Conservation (phyloP, 2,797 vertebrate species). For the Pitangus sulphuratus region DNA sequence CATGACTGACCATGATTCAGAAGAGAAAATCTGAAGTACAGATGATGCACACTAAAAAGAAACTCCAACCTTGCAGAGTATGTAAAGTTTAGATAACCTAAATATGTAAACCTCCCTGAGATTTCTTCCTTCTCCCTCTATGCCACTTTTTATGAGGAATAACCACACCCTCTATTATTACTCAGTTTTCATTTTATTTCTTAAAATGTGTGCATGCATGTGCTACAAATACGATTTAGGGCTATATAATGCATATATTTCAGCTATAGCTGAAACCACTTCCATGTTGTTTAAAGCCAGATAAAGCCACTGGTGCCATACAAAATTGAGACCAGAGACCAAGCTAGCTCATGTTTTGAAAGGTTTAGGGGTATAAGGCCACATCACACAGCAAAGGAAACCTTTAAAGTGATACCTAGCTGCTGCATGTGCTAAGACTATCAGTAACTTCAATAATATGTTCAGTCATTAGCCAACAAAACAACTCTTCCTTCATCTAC, state of each 20-base stretch:
- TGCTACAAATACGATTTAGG: not conserved
- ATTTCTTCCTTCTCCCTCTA: not conserved
- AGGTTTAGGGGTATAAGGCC: not conserved
- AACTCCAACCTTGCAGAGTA: not conserved
- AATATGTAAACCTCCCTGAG: fast-evolving
- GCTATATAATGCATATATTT: not conserved
- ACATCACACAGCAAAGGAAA: not conserved
- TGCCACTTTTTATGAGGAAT: not conserved
- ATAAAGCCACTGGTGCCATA: not conserved
- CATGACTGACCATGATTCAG: not conserved
- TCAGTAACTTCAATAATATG: not conserved
- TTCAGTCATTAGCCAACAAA: not conserved
- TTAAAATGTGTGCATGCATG: not conserved
- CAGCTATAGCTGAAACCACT: not conserved
- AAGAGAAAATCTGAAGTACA: not conserved
- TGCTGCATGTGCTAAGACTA: not conserved
- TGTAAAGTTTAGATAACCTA: not conserved
- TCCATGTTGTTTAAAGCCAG: not conserved
- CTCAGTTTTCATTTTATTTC: not conserved
- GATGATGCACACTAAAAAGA: not conserved
- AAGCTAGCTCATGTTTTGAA: not conserved
- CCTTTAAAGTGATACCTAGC: not conserved
- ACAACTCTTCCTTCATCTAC: not conserved
- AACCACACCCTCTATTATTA: not conserved
- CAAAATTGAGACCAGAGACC: not conserved